Evolutionary conservation across 2,888 invertebrate species (phyloP).

Genomic region (Brenthis hecate): DNA sequence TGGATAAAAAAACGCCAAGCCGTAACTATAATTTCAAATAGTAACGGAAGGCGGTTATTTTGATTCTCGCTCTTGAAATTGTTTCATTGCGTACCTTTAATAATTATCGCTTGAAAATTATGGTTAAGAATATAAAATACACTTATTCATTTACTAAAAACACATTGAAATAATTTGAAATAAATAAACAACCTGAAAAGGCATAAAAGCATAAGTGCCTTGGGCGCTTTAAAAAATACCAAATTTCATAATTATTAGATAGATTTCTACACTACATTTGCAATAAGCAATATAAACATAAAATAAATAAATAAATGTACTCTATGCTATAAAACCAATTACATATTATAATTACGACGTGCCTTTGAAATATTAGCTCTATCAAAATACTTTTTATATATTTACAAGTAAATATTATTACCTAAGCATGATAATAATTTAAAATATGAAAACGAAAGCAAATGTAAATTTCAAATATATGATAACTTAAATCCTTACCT

Average conservation of each 20-base stretch:
- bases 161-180: no score
- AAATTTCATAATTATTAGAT: not conserved
- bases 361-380: not conserved
- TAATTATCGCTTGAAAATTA: no score
- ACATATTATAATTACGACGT: not conserved
- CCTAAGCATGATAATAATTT: not conserved
- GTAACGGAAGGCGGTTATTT: constrained; percentile 16
- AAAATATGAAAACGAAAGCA: not conserved
- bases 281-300: not conserved
- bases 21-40: constrained; percentile 14
- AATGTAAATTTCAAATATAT: constrained; percentile 15
- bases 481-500: constrained; percentile 32
- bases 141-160: no score
- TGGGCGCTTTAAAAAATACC: no score
- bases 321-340: not conserved
- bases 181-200: no score
- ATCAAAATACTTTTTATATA: not conserved
- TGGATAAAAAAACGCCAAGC: constrained; percentile 23
- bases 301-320: not conserved
- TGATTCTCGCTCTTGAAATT: not conserved
- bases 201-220: no score
- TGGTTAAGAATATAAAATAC: no score
- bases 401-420: not conserved
- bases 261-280: not conserved
- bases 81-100: no score